Percentiles rank a stretch among this genome's conserved stretches.
phyloP scores from a whole-genome alignment of 2,113 vertebrate species.

The Amazona guildingii region DNA sequence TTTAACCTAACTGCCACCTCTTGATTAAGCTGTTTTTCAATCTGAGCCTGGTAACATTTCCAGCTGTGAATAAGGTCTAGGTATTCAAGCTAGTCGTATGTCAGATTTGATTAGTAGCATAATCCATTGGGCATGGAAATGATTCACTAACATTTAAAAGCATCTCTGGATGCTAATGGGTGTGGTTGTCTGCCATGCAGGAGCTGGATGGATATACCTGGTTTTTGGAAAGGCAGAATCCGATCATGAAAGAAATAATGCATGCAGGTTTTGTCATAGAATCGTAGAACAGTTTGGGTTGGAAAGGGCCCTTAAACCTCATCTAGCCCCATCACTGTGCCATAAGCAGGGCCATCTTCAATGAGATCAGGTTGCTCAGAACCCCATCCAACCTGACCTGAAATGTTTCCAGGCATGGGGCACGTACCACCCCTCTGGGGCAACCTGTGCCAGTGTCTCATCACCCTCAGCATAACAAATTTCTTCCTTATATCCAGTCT shows the following conservation, averaged over 20 bases:
- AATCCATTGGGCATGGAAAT: constrained; percentile 16
- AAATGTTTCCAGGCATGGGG: neutral
- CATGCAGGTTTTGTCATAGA: neutral
- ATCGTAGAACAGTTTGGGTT: neutral
- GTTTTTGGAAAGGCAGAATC: neutral
- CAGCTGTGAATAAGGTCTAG: neutral
- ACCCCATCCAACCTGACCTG: neutral
- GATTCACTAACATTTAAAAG: constrained; percentile 6
- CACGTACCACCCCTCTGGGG: neutral
- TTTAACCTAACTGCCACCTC: neutral
- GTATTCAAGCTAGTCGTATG: neutral
- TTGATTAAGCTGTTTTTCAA: neutral
- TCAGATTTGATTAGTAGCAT: neutral
- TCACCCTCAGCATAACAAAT: neutral
- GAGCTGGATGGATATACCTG: neutral
- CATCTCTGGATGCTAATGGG: neutral
- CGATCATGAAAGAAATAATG: neutral
- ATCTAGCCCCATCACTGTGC: too few relatives aligned
- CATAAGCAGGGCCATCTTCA: neutral
- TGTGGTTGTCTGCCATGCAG: neutral
- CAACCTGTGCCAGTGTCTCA: neutral
- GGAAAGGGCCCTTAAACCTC: neutral
- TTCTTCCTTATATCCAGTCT: neutral
- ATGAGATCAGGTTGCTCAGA: neutral
- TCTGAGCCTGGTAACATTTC: neutral